Percentiles rank a stretch among this genome's conserved stretches.
Evolutionary conservation across 2,888 invertebrate genomes (phyloP).

Genomic region (Ctena decussata): DNA sequence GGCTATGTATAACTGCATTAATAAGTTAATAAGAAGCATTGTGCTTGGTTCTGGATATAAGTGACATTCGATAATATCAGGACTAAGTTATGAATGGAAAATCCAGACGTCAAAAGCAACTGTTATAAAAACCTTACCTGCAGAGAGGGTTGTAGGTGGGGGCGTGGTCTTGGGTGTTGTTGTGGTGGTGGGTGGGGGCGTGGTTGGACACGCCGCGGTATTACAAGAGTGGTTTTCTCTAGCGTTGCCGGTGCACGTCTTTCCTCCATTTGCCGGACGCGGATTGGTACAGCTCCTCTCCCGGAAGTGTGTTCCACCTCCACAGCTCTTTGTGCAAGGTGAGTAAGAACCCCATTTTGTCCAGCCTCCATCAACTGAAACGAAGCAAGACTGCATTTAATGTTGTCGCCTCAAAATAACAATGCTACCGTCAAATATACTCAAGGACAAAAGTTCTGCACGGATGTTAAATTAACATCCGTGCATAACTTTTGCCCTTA

Average conservation of each 20-base stretch:
- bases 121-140: not conserved
- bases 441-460: too few species aligned
- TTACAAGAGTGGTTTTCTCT: conserved; percentile 71
- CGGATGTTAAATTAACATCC: too few species aligned
- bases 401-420: too few species aligned
- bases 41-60: too few species aligned
- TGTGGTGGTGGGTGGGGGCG: conserved; percentile 60
- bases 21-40: too few species aligned
- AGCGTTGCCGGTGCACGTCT: conserved; percentile 68
- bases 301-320: conserved; percentile 75
- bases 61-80: too few species aligned
- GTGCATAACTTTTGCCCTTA: too few species aligned
- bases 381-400: too few species aligned
- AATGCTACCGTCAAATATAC: too few species aligned
- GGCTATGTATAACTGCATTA: too few species aligned
- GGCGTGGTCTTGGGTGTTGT: conserved; percentile 48
- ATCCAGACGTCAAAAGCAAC: too few species aligned
- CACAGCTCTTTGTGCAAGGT: conserved; percentile 77
- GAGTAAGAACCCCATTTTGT: conserved; percentile 74
- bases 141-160: conserved; percentile 38
- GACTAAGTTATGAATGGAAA: too few species aligned
- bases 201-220: conserved; percentile 72
- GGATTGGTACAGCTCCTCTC: conserved; percentile 78
- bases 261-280: conserved; percentile 77
- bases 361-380: conserved; percentile 78